Conservation (phyloP, 2,797 vertebrate genomes). For the Anguilla megastoma region DNA sequence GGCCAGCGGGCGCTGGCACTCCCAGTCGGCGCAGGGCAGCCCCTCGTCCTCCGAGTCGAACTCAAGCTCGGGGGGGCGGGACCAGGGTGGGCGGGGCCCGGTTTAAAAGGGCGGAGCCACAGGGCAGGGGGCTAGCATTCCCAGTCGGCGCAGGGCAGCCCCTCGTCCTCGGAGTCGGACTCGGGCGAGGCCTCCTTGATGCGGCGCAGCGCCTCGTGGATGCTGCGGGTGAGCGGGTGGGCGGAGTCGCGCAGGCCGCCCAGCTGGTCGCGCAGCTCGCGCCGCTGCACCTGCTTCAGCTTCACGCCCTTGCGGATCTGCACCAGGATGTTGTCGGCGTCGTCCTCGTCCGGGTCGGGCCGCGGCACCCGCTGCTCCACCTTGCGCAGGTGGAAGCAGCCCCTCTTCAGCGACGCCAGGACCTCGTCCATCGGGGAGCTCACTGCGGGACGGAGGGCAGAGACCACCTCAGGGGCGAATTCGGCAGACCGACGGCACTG, state of each 20-base stretch:
- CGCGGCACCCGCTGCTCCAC: constrained; percentile 89
- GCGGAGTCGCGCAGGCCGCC: constrained; percentile 80
- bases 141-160: constrained; percentile 90
- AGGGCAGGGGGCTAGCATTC: constrained; percentile 76
- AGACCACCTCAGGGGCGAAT: neutral
- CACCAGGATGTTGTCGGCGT: constrained; percentile 94
- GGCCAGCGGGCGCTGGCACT: constrained; percentile 85
- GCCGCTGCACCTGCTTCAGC: constrained; percentile 85
- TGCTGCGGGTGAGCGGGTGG: constrained; percentile 93
- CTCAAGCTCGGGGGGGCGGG: constrained; percentile 67
- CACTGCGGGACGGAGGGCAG: constrained; percentile 66
- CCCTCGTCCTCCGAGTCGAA: constrained; percentile 94
- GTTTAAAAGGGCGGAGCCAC: neutral
- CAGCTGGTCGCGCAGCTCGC: constrained; percentile 79
- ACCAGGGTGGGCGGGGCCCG: neutral
- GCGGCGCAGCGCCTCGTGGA: constrained; percentile 91
- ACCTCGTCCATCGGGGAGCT: constrained; percentile 99
- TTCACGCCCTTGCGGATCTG: constrained; percentile 95
- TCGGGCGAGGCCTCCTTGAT: constrained; percentile 98
- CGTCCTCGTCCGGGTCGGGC: constrained; percentile 90
- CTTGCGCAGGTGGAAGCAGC: constrained; percentile 94
- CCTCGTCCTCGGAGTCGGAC: constrained; percentile 94
- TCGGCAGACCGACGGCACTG: neutral
- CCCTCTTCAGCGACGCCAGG: constrained; percentile 93
- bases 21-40: constrained; percentile 91